These are phyloP conservation scores for Bombus waltoni DNA, from an alignment of 1,140 invertebrate genomes.

Conservation along the genomic window DNA sequence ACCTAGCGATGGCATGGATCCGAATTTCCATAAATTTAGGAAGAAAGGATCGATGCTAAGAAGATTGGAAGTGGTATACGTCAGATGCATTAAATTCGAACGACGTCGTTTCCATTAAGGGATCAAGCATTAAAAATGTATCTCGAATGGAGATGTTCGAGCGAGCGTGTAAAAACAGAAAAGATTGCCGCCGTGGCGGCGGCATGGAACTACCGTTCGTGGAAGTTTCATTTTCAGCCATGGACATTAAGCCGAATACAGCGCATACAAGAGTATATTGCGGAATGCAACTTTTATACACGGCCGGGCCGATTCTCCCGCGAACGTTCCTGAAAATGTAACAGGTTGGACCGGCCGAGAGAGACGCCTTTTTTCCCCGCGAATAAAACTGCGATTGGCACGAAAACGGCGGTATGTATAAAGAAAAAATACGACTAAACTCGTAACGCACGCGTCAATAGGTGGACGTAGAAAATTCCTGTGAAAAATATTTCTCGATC, in stretches of 20 bases:
- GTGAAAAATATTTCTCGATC: background rate
- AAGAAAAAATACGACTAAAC: slow-evolving; percentile 23
- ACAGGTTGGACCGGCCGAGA: slow-evolving; percentile 33
- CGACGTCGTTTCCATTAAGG: slow-evolving; percentile 15
- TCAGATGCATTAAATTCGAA: background rate
- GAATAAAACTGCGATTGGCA: slow-evolving; percentile 33
- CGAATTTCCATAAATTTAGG: background rate
- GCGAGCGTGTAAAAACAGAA: slow-evolving; percentile 53
- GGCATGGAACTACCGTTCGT: slow-evolving; percentile 48
- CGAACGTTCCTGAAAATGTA: slow-evolving; percentile 47
- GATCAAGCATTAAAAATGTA: slow-evolving; percentile 58
- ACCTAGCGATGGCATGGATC: background rate
- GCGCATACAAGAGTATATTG: slow-evolving; percentile 53
- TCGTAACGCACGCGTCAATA: background rate
- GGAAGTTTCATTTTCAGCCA: slow-evolving; percentile 61
- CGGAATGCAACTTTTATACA: slow-evolving; percentile 64
- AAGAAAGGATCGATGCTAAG: background rate
- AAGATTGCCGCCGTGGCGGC: slow-evolving; percentile 51
- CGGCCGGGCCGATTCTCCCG: slow-evolving; percentile 16
- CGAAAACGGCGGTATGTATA: background rate
- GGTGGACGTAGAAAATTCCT: background rate
- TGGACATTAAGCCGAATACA: slow-evolving; percentile 63
- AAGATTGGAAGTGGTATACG: background rate
- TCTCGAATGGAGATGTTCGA: slow-evolving; percentile 46
- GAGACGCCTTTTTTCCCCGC: background rate